These are phyloP conservation scores for Lamproptera curius DNA, from an alignment of 2,888 invertebrate genomes.

Conservation along the genomic window DNA sequence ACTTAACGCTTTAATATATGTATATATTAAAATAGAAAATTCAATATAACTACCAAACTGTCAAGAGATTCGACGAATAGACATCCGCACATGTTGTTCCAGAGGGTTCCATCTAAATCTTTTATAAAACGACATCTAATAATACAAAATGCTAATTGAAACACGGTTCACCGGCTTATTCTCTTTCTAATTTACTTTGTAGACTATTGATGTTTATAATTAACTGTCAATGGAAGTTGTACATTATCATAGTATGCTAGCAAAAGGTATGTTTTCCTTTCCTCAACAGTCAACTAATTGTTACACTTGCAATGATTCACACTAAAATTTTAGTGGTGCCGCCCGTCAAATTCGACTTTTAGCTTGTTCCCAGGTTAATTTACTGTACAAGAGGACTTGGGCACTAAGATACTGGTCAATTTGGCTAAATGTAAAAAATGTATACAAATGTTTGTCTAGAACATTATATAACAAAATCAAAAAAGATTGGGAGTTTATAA, in stretches of 20 bases:
- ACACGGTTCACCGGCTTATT: conserved; percentile 57
- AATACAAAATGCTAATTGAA: conserved; percentile 71
- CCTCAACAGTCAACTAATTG: conserved; percentile 26
- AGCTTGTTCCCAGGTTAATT: conserved; percentile 57
- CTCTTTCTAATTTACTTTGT: conserved; percentile 59
- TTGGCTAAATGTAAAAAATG: conserved; percentile 49
- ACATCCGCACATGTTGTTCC: conserved; percentile 45
- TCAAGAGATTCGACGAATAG: conserved; percentile 65
- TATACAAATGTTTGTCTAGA: conserved; percentile 44
- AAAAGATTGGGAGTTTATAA: too few relatives aligned
- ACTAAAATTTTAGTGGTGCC: conserved; percentile 25
- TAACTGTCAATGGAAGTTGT: conserved; percentile 41
- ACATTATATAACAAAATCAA: too few relatives aligned
- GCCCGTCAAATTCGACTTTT: conserved; percentile 29
- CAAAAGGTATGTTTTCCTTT: conserved; percentile 36
- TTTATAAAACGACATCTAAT: conserved; percentile 68
- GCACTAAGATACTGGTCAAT: conserved; percentile 40
- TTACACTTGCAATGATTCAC: conserved; percentile 29
- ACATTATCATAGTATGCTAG: conserved; percentile 49
- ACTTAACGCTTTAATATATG: conserved; percentile 63
- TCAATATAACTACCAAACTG: conserved; percentile 67
- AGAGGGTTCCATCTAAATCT: conserved; percentile 45
- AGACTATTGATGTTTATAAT: conserved; percentile 70
- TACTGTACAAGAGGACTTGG: conserved; percentile 44
- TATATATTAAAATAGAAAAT: conserved; percentile 78